Percentiles rank a stretch among this genome's conserved stretches.
Evolutionary conservation across 2,888 invertebrate species (phyloP).

Genomic region (Neoscelio sp.): DNA sequence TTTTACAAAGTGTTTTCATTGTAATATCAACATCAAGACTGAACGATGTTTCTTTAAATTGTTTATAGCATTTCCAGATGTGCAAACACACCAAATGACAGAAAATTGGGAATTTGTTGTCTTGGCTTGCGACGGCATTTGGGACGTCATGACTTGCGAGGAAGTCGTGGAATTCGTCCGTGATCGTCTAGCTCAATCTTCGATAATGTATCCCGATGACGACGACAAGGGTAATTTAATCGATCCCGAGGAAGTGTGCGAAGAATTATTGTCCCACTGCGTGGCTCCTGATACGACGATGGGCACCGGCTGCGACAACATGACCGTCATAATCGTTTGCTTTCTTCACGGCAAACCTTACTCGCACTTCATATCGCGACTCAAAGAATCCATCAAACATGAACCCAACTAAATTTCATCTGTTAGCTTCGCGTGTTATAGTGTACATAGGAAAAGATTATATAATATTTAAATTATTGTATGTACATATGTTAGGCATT

Average conservation of each 20-base stretch:
- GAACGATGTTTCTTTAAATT: too few relatives aligned
- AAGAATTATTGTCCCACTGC: conserved; percentile 96
- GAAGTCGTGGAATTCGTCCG: conserved; percentile 97
- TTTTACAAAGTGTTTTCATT: too few relatives aligned
- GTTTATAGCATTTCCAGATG: conserved; percentile 94
- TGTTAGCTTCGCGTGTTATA: conserved; percentile 17
- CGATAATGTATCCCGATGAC: conserved; percentile 25
- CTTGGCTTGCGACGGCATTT: conserved; percentile 99
- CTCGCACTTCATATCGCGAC: conserved; percentile 76
- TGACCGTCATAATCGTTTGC: conserved; percentile 97
- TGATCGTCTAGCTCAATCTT: conserved; percentile 85
- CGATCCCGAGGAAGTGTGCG: conserved; percentile 98
- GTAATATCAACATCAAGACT: too few relatives aligned
- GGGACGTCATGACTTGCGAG: conserved; percentile 98
- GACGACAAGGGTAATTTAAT: conserved; percentile 86
- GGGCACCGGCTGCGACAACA: conserved; percentile 99
- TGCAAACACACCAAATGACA: conserved; percentile 91
- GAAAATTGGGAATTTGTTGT: conserved; percentile 98
- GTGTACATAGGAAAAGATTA: conserved; percentile 49
- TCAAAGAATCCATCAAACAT: conserved; percentile 52
- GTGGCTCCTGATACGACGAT: conserved; percentile 98
- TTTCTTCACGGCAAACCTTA: conserved; percentile 87
- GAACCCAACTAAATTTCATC: conserved; percentile 13
- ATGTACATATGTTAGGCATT: conserved; percentile 58
- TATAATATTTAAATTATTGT: conserved; percentile 30